A percentile compares a stretch with the other conserved stretches of the same genome.
phyloP scores from a whole-genome alignment of 35 echinoderm and acorn worm genomes.

The Nesometra sesokonis region DNA sequence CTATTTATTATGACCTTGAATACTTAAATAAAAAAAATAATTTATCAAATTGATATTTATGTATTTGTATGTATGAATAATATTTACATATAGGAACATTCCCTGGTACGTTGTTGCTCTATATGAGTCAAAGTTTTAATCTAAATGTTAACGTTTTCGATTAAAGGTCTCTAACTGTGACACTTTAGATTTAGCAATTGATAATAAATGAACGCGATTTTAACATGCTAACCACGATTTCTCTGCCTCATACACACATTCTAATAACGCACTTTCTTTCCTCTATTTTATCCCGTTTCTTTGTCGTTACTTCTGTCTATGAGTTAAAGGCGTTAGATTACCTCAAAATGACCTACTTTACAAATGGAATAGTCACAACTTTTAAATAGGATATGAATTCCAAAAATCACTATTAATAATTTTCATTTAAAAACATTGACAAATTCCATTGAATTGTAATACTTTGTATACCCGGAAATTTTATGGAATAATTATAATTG shows the following conservation, averaged over 20 bases:
- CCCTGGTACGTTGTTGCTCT: no score
- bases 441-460: neutral
- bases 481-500: no score
- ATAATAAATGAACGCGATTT: neutral
- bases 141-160: neutral
- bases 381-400: neutral
- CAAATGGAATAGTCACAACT: neutral
- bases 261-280: neutral
- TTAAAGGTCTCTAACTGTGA: neutral
- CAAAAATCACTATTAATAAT: neutral
- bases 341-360: neutral
- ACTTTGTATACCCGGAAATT: no score
- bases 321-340: neutral
- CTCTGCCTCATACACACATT: neutral
- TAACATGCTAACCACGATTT: neutral
- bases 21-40: no score
- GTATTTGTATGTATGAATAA: no score
- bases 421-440: neutral
- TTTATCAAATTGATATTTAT: no score
- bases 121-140: neutral
- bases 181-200: neutral
- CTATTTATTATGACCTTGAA: no score
- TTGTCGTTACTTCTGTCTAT: neutral
- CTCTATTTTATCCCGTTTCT: neutral
- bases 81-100: no score